Percentiles rank a stretch among this genome's conserved stretches.
Conservation (phyloP, 2,113 vertebrate species). For the Corythoichthys intestinalis region DNA sequence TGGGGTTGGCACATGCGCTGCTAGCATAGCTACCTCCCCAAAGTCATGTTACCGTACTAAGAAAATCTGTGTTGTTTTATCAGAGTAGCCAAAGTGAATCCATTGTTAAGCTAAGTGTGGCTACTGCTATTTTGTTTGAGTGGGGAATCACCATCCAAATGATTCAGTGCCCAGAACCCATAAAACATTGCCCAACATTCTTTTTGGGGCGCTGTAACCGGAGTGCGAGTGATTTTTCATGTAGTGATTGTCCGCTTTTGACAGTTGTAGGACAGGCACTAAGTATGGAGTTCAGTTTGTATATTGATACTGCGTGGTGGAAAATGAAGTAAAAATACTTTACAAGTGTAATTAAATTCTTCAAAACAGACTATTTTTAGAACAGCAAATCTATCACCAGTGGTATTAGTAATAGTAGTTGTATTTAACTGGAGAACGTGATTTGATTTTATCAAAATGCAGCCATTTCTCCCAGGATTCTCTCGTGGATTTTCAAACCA, state of each 20-base stretch:
- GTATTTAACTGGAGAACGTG: too few species aligned
- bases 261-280: conserved; percentile 40
- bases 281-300: conserved; percentile 8
- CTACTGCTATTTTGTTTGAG: background rate
- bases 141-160: background rate
- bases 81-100: background rate
- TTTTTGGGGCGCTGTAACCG: background rate
- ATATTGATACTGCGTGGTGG: background rate
- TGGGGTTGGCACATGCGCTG: conserved; percentile 54
- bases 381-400: too few species aligned
- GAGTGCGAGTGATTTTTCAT: conserved; percentile 28
- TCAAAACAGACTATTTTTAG: too few species aligned
- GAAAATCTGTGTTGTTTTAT: background rate
- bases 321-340: background rate
- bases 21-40: conserved; percentile 53
- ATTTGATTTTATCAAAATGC: too few species aligned
- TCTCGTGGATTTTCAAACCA: too few species aligned
- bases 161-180: background rate
- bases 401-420: too few species aligned
- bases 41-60: conserved; percentile 11
- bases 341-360: too few species aligned
- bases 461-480: too few species aligned
- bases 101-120: too few species aligned
- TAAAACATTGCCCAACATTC: background rate
- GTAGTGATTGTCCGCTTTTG: conserved; percentile 13